Percentiles rank a stretch among this genome's conserved stretches.
Evolutionary conservation across 2,113 vertebrate species (phyloP).

Genomic region (Cichladusa arquata): DNA sequence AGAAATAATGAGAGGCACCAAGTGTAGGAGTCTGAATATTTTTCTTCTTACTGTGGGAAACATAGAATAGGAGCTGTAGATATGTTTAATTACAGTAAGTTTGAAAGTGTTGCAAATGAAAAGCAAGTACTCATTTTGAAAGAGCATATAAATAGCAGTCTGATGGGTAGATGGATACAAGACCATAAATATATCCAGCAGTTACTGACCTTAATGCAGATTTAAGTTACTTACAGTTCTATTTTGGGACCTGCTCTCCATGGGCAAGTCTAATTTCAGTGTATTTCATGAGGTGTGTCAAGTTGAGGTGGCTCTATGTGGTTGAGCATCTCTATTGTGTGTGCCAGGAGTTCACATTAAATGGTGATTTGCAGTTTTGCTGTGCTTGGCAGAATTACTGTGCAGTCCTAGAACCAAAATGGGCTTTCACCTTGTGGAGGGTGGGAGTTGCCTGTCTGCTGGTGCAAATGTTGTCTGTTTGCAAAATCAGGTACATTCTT

Average conservation of each 20-base stretch:
- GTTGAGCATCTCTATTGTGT: background rate
- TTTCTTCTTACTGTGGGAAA: background rate
- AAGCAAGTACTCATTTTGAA: background rate
- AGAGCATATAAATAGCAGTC: background rate
- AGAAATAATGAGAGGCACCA: background rate
- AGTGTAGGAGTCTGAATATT: background rate
- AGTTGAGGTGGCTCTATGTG: background rate
- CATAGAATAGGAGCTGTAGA: background rate
- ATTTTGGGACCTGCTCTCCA: background rate
- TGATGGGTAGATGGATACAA: background rate
- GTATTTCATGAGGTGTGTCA: background rate
- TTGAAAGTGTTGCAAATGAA: background rate
- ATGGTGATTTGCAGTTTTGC: background rate
- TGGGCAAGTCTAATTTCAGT: background rate
- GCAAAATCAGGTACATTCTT: background rate
- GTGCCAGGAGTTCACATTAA: background rate
- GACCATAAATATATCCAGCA: background rate
- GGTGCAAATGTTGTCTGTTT: background rate
- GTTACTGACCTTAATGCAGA: background rate
- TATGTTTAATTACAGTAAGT: background rate
- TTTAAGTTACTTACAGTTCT: background rate
- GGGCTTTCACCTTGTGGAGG: background rate
- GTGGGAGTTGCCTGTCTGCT: background rate
- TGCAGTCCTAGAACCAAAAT: background rate
- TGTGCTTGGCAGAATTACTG: background rate